phyloP scores from a whole-genome alignment of 64 coral and sea anemone genomes.

The Astreopora myriophthalma region DNA sequence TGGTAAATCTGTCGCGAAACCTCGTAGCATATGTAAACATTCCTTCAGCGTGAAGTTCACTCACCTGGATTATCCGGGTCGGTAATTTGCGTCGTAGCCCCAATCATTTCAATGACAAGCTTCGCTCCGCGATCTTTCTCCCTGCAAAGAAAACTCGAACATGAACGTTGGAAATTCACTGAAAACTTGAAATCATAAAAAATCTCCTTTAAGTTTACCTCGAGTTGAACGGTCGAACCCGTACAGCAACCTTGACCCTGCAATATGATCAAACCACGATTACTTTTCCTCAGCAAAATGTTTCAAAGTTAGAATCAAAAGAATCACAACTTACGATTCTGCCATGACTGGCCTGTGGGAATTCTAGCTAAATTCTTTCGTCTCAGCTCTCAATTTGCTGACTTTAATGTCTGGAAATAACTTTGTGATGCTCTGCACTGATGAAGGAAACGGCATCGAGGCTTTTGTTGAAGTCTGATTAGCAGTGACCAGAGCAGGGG shows the following conservation, averaged over 20 bases:
- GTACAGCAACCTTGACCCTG: conserved; percentile 97
- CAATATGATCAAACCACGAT: conserved; percentile 38
- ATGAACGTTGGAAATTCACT: neutral
- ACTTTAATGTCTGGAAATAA: neutral
- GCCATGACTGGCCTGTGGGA: neutral
- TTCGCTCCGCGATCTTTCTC: conserved; percentile 93
- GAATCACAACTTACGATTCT: conserved; percentile 25
- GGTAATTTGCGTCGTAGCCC: conserved; percentile 85
- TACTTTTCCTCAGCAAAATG: neutral
- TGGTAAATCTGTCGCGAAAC: neutral
- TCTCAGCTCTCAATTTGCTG: neutral
- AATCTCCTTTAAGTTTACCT: conserved; percentile 55
- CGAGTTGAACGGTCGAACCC: conserved; percentile 96
- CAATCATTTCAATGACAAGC: conserved; percentile 84
- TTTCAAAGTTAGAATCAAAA: neutral
- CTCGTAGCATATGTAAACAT: conserved; percentile 67
- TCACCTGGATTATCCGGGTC: conserved; percentile 89
- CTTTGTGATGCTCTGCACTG: neutral
- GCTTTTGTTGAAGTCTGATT: neutral
- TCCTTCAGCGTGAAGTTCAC: conserved; percentile 68
- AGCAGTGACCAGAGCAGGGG: neutral
- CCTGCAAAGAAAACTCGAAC: conserved; percentile 36
- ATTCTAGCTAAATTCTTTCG: neutral
- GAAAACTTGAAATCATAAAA: neutral
- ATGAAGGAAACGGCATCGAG: neutral